phyloP scores from a whole-genome alignment of 1,140 invertebrate genomes.

The Brachionus rotundiformis region DNA sequence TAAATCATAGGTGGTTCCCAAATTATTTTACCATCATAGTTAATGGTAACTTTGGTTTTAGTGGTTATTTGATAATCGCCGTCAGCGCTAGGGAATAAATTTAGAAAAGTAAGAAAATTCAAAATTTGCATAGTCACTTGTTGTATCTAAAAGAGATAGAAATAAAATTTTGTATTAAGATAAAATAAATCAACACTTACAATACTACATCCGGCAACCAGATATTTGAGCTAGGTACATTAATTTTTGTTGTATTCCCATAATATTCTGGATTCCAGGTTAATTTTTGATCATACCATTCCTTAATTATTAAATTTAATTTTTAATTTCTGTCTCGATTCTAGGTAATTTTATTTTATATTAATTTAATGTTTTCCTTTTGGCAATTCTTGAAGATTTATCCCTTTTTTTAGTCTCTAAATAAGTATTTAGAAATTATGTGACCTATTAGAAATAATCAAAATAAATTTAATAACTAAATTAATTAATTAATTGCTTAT shows the following conservation, averaged over 20 bases:
- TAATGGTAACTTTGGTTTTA: conserved; percentile 67
- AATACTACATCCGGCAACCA: conserved; percentile 56
- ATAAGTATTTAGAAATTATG: too few relatives aligned
- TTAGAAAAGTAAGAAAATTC: too few relatives aligned
- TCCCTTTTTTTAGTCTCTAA: too few relatives aligned
- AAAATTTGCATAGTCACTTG: too few relatives aligned
- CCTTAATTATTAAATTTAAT: too few relatives aligned
- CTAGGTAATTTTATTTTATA: too few relatives aligned
- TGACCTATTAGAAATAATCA: too few relatives aligned
- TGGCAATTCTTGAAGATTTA: too few relatives aligned
- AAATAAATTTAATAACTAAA: too few relatives aligned
- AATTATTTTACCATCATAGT: conserved; percentile 83
- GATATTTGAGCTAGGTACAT: conserved; percentile 54
- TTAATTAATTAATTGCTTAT: too few relatives aligned
- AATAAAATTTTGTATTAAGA: not conserved
- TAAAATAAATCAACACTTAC: conserved; percentile 61
- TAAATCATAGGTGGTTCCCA: conserved; percentile 99
- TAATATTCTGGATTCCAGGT: conserved; percentile 46
- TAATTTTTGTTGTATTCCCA: conserved; percentile 51
- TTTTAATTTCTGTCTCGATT: too few relatives aligned
- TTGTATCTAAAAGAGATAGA: conserved; percentile 15
- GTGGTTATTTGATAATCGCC: conserved; percentile 68
- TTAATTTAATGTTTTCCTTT: not conserved
- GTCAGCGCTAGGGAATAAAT: conserved; percentile 63
- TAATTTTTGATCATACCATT: conserved; percentile 54